A percentile compares a stretch with the other conserved stretches of the same genome.
Conservation (phyloP, 1,140 invertebrate genomes). For the Laupala kohalensis region DNA sequence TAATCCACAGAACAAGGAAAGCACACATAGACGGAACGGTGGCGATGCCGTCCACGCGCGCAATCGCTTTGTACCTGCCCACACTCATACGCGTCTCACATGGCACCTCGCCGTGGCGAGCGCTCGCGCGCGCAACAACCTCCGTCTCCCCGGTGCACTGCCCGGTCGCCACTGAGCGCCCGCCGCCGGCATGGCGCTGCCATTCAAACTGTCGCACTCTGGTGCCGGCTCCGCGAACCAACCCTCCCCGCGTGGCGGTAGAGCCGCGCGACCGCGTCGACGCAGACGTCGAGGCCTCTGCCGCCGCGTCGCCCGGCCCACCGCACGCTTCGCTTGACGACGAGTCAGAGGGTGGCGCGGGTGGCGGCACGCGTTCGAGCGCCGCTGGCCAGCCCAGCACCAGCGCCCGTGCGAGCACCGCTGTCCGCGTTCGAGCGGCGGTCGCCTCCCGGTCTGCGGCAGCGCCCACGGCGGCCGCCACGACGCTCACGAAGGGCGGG, state of each 20-base stretch:
- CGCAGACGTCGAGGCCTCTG: not conserved
- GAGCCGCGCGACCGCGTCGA: not conserved
- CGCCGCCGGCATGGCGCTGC: not conserved
- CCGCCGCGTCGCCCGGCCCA: not conserved
- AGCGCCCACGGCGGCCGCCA: not conserved
- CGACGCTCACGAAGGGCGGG: not conserved
- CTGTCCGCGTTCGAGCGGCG: not conserved
- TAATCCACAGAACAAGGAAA: not conserved
- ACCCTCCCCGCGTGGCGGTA: not conserved
- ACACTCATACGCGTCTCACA: not conserved
- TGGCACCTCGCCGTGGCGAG: not conserved
- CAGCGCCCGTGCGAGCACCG: not conserved
- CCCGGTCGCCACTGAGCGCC: not conserved
- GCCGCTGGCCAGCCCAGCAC: not conserved
- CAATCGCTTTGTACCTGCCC: not conserved
- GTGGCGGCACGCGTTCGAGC: not conserved
- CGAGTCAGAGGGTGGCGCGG: not conserved
- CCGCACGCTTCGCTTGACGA: not conserved
- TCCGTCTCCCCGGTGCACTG: not conserved
- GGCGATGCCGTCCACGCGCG: not conserved
- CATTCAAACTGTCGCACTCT: not conserved
- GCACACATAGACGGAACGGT: not conserved
- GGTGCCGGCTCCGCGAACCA: not conserved
- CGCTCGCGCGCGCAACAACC: not conserved
- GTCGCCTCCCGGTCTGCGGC: not conserved